Evolutionary conservation across 2,113 vertebrate genomes (phyloP), one percentile per base, ranked within the genome.

Genomic region (Stegostoma tigrinum): DNA sequence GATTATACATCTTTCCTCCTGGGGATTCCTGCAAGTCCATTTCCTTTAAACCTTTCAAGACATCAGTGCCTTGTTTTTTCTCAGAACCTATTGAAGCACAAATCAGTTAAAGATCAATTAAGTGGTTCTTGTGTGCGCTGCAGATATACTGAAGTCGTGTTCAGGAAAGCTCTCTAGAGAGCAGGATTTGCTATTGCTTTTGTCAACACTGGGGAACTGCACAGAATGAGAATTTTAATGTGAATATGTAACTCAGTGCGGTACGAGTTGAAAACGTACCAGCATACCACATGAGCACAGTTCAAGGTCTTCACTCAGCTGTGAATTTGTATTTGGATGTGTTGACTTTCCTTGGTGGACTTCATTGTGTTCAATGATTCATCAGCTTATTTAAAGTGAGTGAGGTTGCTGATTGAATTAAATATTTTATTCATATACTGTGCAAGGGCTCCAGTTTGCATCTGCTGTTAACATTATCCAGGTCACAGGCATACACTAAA

Each of bases 41-140:
- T 66, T 52, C 67, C 67, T 70, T 72, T 72, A 45, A 95, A 6
- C 94, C 67, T 45, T 30, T 45, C 67, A 95, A 52, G 68, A 75
- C 68, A 52, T 95, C 94, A 72, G 45, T 95, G 68, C 67, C 94
- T 72, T 27, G 94, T 52, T 95, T 70, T 67, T 94, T 6, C 94
- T 27, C 66, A 19, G 14, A 68, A 70, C 48, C 94, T 95, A 95
- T 75, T 48, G 68, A 45, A 95, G 42, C 68, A 70, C 67, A 72
- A 72, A 95, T 72, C 68, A 45, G 94, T 52, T 72, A 27, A 95
- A 72, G 94, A 95, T 95, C 94, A 95, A 95, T 95, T 93, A 66
- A 38, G 61, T 66, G 61, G 89, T 38, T 93, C 89, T 64, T 38
- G 89, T 38, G 89, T 66, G 89, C 61, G 21, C n/a, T 67, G 89